These are phyloP conservation scores for Numida meleagris DNA, from an alignment of 2,113 vertebrate genomes.

Conservation along the genomic window DNA sequence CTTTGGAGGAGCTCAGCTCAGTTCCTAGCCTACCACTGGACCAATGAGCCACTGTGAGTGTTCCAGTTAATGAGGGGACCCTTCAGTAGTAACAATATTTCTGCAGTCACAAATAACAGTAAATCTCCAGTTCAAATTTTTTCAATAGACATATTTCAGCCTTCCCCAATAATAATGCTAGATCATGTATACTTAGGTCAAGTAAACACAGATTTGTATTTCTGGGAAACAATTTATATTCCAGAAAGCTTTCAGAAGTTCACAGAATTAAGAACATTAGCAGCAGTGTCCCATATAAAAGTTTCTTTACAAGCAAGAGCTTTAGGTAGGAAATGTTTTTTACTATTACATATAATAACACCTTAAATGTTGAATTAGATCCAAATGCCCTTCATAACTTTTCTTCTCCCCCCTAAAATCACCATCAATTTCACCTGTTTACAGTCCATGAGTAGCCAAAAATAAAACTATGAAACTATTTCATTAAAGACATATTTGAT, in stretches of 20 bases:
- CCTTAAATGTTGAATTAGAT: not conserved
- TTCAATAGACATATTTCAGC: not conserved
- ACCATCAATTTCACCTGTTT: not conserved
- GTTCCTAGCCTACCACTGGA: not conserved
- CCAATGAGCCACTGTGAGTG: not conserved
- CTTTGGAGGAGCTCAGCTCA: accelerated
- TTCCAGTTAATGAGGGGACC: not conserved
- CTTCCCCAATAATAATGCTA: not conserved
- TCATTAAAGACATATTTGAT: not conserved
- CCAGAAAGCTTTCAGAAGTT: not conserved
- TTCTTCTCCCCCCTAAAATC: not conserved
- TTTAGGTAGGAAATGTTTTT: not conserved
- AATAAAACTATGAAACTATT: not conserved
- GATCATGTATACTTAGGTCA: accelerated
- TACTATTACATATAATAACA: not conserved
- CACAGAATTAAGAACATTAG: not conserved
- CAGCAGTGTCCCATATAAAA: not conserved
- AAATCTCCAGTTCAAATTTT: not conserved
- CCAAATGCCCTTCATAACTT: not conserved
- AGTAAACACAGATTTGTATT: not conserved
- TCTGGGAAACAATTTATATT: not conserved
- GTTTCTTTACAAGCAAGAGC: not conserved
- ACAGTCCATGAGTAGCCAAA: not conserved
- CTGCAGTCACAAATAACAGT: not conserved
- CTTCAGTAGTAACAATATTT: not conserved